phyloP scores from a whole-genome alignment of 2,888 invertebrate genomes.

The Plebejus argus region DNA sequence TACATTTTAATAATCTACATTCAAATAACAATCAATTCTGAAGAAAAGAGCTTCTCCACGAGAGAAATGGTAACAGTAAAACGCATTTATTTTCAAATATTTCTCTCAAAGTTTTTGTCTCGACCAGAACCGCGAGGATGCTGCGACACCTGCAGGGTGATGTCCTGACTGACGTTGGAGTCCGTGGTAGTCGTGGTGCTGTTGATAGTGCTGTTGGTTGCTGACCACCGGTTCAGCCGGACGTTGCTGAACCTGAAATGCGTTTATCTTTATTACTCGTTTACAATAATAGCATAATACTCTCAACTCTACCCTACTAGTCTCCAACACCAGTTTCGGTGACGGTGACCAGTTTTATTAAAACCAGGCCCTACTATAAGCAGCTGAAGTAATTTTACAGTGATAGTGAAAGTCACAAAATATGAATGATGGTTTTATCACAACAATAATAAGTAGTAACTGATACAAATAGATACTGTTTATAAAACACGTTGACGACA shows the following conservation, averaged over 20 bases:
- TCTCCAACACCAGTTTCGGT: no score
- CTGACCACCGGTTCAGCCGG: conserved; percentile 30
- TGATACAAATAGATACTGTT: background rate
- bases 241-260: conserved; percentile 30
- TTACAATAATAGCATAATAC: no score
- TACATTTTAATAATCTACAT: background rate
- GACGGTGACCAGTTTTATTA: no score
- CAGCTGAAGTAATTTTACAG: no score
- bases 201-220: conserved; percentile 37
- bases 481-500: background rate
- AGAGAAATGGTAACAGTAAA: no score
- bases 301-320: no score
- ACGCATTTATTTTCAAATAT: background rate
- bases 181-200: conserved; percentile 28
- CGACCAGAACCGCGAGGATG: conserved; percentile 21
- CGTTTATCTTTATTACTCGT: background rate
- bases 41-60: background rate
- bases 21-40: background rate
- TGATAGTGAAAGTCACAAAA: no score
- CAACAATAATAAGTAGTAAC: background rate
- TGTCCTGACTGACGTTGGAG: conserved; percentile 39
- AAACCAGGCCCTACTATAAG: no score
- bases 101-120: background rate
- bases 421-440: no score
- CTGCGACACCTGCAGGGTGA: conserved; percentile 33